Base-by-base conservation (phyloP, 2,797 vertebrate species). In the Melopsittacus undulatus region DNA sequence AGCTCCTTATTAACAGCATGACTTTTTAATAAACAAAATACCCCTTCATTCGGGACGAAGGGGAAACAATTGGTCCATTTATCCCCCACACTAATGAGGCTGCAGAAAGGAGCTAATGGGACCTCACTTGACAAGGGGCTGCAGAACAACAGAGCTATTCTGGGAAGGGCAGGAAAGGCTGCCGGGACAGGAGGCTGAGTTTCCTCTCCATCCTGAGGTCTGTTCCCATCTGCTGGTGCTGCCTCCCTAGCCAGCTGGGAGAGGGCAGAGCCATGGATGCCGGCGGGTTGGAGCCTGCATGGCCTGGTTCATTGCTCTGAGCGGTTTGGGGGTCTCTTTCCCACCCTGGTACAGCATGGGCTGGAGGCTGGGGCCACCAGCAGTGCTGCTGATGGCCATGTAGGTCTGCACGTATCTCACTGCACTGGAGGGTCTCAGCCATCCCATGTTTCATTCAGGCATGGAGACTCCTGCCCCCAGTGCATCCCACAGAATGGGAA, bases 11-110 rank as follows among this genome's bases (percentile, higher is more conserved):
- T 80, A 87, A 26, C 92, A 87, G 88, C 84, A 48, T 94, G 96
- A 93, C 92, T 96, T 90, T 90, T 80, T 78, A 75, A 87, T 74
- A 80, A 94, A 96, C 95, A 96, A 84, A 96, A 88, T 63, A 10
- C 30, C 89, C 85, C 87, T 96, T 96, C 88, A 82, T n/a, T 7
- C 62, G 45, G 43, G 84, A 75, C 16, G 0, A 9, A 61, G 32
- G 78, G 57, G 75, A 72, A 94, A 97, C 96, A 97, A 96, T 91
- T 1, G 9, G 23, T 7, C 67, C 82, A 88, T 96, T 96, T 91
- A 96, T 83, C 7, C 69, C 43, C 63, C 3, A 21, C 38, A 1
- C 72, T 86, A 34, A 77, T 0, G 24, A 88, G 94, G 86, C 82
- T 68, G 87, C 46, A 62, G 63, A 32, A 26, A 38, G 73, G 56